These are phyloP conservation scores for Philereme transversata DNA, from an alignment of 2,888 invertebrate species.

Conservation along the genomic window DNA sequence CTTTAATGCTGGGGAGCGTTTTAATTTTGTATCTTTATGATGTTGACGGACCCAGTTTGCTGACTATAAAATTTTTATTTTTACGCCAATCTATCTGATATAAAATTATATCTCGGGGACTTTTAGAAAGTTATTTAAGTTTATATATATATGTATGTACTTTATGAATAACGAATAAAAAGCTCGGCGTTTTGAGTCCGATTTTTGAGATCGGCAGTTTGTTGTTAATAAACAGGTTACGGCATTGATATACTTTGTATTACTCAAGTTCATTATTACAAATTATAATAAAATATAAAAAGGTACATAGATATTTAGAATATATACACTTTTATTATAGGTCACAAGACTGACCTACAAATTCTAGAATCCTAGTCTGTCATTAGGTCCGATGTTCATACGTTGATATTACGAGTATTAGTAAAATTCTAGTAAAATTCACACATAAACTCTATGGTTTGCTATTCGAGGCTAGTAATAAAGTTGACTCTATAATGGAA, in stretches of 20 bases:
- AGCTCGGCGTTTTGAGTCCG: background rate
- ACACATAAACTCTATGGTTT: constrained; percentile 38
- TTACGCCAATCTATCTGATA: constrained; percentile 49
- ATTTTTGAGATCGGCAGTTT: background rate
- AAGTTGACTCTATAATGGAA: constrained; percentile 46
- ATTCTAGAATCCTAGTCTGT: constrained; percentile 30
- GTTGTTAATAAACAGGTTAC: background rate
- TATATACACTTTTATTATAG: background rate
- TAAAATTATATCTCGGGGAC: constrained; percentile 47
- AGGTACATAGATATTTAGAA: background rate
- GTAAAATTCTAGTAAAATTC: constrained; percentile 40
- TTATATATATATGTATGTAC: too few relatives aligned
- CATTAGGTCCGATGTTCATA: constrained; percentile 47
- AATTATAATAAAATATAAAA: too few relatives aligned
- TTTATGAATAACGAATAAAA: constrained; percentile 27
- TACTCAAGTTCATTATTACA: too few relatives aligned
- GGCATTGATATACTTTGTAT: too few relatives aligned
- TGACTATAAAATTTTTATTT: constrained; percentile 57
- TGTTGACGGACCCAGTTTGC: constrained; percentile 53
- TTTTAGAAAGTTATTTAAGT: constrained; percentile 30
- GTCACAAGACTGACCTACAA: background rate
- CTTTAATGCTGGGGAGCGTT: constrained; percentile 55
- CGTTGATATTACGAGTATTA: constrained; percentile 44
- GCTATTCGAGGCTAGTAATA: constrained; percentile 50
- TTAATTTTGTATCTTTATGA: constrained; percentile 56